Evolutionary conservation across 1,140 invertebrate species (phyloP), one percentile per base, ranked within the genome.

Genomic region (Hesperophylax magnus): DNA sequence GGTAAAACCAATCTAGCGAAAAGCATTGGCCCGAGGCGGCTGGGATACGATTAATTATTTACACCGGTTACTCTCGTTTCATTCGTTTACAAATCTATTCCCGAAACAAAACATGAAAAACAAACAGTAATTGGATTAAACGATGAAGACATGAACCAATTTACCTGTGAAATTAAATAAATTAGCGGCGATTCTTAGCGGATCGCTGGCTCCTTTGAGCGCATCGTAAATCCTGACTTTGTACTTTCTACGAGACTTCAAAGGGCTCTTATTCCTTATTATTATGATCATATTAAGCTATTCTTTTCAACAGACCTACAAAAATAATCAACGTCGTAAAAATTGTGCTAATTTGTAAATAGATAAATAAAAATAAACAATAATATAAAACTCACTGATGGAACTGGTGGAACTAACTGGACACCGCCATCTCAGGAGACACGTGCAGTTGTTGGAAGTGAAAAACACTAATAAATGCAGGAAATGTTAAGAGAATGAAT

Each of bases 111-210:
- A 77, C 60, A 75, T 60, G 72, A 75, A 78, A 78, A 78, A 78
- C 56, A 60, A 78, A 78, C 34, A 53, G 60, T 77, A 77, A 77
- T 77, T 78, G 61, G 77, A 78, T 78, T 54, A 67, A 78, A 69
- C 63, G 53, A 69, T 69, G 63, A 69, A 78, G 77, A 67, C 34
- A 27, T 77, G 63, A 69, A 78, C 18, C 63, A 54, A 78, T 78
- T 78, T 78, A 78, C 77, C 77, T 78, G 77, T 78, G 61, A 78
- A 78, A 77, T 77, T 77, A 77, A 77, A 31, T 61, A 77, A 77
- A 77, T 77, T 77, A 77, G 60, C 75, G 60, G 75, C 58, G 39
- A 65, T 15, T 60, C 72, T 75, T 72, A 72, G 69, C 72, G 72
- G 34, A 27, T 65, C 58, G 75, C 60, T 77, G 60, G 75, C 22